Base-by-base conservation (phyloP, 2,888 invertebrate species). In the Blastobasis adustella region DNA sequence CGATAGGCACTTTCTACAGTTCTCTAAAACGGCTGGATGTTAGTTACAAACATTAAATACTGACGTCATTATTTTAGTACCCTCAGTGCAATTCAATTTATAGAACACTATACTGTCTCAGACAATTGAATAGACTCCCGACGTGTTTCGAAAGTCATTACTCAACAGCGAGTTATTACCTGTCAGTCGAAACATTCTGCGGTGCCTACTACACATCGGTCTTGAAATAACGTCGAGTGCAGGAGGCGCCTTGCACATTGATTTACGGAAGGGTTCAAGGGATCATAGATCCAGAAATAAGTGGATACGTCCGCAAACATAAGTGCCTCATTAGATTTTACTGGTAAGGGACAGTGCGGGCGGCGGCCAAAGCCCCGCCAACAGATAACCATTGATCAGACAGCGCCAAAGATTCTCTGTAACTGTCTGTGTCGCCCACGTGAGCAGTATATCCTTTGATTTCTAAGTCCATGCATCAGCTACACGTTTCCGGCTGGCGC, bases 401-500 rank as follows among this genome's bases (percentile, higher is more conserved):
- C 49, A 45, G 46, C 46, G 49, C 47, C 47, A 44, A 37, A 38
- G 51, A 45, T 49, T n/a, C 40, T 41, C 6, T n/a, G 46, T 23
- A 36, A 40, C 49, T 40, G 49, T 45, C 47, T 10, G 38, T 10
- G 42, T 23, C 51, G 43, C 54, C 54, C 47, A 54, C 54, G 47
- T 51, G 37, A 51, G 54, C 49, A 49, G 9, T 42, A 42, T 54
- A 54, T 54, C 51, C 54, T 51, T 45, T 40, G 54, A 54, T 54
- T 54, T 54, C 54, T 54, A 54, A 43, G 54, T 51, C 51, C 54
- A 54, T 54, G 54, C 54, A 51, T 54, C 63, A 55, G 53, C 54
- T 46, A 51, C 54, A 54, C 59, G 61, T 69, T 66, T 69, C 71
- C 69, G 66, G 61, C 58, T 65, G 73, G 77, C 75, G 76, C 76